phyloP scores from a whole-genome alignment of 2,888 invertebrate species.

The Drosophila austrosaltans region DNA sequence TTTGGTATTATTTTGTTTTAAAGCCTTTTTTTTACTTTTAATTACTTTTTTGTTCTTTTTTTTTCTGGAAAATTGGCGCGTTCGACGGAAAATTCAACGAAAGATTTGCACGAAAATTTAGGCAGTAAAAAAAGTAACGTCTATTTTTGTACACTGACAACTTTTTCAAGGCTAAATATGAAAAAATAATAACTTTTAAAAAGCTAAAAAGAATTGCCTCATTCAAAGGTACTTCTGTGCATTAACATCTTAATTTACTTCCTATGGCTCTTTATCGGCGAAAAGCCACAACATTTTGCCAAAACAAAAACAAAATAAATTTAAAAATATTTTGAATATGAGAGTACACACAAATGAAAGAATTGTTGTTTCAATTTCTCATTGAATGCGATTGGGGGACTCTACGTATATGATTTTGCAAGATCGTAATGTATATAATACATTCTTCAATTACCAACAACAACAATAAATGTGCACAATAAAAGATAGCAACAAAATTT shows the following conservation, averaged over 20 bases:
- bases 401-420: neutral
- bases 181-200: too few relatives aligned
- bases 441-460: slow-evolving; percentile 6
- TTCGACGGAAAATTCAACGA: slow-evolving; percentile 30
- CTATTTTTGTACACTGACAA: neutral
- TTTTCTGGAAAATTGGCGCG: slow-evolving; percentile 22
- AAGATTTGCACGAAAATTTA: slow-evolving; percentile 38
- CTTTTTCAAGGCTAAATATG: neutral
- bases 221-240: too few relatives aligned
- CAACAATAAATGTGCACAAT: neutral
- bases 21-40: neutral
- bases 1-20: neutral
- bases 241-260: too few relatives aligned
- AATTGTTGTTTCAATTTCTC: too few relatives aligned
- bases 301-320: too few relatives aligned
- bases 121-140: slow-evolving; percentile 12
- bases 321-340: too few relatives aligned
- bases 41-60: neutral
- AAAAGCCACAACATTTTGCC: too few relatives aligned
- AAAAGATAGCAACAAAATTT: neutral
- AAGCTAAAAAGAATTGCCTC: too few relatives aligned
- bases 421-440: neutral
- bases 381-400: too few relatives aligned
- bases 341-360: too few relatives aligned
- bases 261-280: too few relatives aligned